These are phyloP conservation scores for Corydoras maculifer DNA, from an alignment of 2,113 vertebrate genomes.

Conservation along the genomic window DNA sequence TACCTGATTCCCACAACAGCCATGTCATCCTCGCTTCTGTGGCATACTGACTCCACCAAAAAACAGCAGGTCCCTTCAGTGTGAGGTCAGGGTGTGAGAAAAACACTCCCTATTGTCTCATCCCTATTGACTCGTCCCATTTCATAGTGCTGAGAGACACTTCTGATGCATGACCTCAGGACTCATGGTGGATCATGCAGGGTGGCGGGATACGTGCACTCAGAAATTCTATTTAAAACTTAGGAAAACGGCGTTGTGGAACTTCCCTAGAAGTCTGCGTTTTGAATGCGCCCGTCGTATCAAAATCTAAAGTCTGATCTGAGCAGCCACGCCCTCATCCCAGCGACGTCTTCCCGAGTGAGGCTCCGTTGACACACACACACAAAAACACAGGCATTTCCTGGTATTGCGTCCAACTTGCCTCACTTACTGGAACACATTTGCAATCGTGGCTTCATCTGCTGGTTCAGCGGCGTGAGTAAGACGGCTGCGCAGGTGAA, in stretches of 20 bases:
- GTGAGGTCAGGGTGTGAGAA: conserved; percentile 38
- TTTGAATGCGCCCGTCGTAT: not conserved
- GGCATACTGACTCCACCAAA: conserved; percentile 52
- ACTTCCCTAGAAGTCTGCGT: not conserved
- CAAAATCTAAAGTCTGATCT: not conserved
- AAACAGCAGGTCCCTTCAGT: conserved; percentile 23
- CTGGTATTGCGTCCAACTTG: conserved; percentile 37
- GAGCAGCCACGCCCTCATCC: too few species aligned
- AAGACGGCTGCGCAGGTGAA: not conserved
- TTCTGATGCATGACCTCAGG: not conserved
- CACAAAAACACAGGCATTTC: conserved; percentile 28
- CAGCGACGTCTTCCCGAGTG: too few species aligned
- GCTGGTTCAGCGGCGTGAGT: conserved; percentile 20
- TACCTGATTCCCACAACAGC: conserved; percentile 60
- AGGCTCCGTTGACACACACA: too few species aligned
- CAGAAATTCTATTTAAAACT: too few species aligned
- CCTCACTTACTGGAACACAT: conserved; percentile 42
- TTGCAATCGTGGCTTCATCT: conserved; percentile 36
- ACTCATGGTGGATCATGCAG: not conserved
- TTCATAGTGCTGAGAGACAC: not conserved
- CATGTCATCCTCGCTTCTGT: conserved; percentile 53
- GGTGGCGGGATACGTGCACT: too few species aligned
- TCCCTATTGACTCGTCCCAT: conserved; percentile 2
- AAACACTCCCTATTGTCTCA: conserved; percentile 23
- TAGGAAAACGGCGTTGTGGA: too few species aligned